Conservation (phyloP, 2,797 vertebrate species). For the Coluber constrictor region DNA sequence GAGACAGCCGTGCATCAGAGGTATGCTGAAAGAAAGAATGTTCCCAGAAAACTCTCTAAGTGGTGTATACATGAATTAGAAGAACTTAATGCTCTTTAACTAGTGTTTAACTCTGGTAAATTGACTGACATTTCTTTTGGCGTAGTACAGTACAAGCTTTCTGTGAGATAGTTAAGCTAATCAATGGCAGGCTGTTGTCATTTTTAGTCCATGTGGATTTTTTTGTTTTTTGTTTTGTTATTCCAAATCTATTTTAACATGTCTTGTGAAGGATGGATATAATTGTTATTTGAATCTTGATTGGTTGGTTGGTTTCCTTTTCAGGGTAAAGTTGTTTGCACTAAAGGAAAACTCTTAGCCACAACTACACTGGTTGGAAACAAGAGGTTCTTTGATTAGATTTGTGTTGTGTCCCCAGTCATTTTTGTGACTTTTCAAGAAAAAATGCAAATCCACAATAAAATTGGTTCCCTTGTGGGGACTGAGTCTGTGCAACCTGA, state of each 20-base stretch:
- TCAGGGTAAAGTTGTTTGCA: neutral
- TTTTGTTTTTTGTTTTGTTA: neutral
- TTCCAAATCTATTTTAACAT: conserved; percentile 28
- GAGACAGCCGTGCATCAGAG: neutral
- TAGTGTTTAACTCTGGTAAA: neutral
- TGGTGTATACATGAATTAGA: neutral
- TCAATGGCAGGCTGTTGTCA: neutral
- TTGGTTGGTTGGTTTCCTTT: neutral
- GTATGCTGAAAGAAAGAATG: neutral
- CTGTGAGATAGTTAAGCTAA: conserved; percentile 37
- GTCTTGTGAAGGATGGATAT: neutral
- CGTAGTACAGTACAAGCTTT: neutral
- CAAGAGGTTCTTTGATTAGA: neutral
- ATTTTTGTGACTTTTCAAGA: neutral
- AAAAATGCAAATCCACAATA: neutral
- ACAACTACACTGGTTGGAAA: neutral
- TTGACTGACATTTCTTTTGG: neutral
- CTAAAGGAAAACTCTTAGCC: neutral
- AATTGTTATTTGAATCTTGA: neutral
- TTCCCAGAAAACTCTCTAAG: neutral
- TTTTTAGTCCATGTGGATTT: neutral
- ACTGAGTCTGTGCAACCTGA: neutral
- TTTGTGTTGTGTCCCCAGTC: neutral
- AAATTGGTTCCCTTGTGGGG: neutral
- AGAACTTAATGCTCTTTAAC: too few relatives aligned